Evolutionary conservation across 35 echinoderm and acorn worm genomes (phyloP).

Genomic region (Apostichopus parvimensis): DNA sequence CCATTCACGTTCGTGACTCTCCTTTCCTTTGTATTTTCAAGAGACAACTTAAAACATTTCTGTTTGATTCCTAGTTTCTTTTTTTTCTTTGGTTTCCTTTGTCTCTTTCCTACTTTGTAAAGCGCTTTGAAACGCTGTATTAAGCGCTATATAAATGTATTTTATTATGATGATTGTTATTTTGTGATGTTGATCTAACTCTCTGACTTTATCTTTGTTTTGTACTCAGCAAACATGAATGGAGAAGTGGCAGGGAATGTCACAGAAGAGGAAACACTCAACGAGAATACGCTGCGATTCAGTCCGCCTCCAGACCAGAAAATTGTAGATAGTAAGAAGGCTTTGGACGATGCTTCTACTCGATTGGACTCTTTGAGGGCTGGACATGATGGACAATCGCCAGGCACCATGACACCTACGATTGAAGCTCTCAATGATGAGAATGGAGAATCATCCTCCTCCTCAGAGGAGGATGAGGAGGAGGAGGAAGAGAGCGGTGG

Average conservation of each 20-base stretch:
- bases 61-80: too few species aligned
- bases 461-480: slow-evolving; percentile 15
- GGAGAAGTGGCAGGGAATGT: background rate
- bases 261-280: background rate
- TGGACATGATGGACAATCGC: slow-evolving; percentile 1
- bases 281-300: background rate
- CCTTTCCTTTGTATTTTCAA: too few species aligned
- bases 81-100: too few species aligned
- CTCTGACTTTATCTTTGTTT: background rate
- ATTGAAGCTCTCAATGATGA: slow-evolving; percentile 78
- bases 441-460: background rate
- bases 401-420: slow-evolving; percentile 54
- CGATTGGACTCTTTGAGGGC: slow-evolving; percentile 34
- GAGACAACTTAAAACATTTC: too few species aligned
- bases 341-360: background rate
- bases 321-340: background rate
- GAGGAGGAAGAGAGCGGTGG: background rate
- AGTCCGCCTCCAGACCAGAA: background rate
- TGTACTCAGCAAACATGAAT: background rate
- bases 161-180: too few species aligned
- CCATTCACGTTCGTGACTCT: too few species aligned
- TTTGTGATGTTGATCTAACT: background rate
- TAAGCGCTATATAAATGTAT: too few species aligned
- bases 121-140: too few species aligned
- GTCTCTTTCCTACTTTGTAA: too few species aligned